Evolutionary conservation across 2,113 vertebrate genomes (phyloP), one percentile per base, ranked within the genome.

Genomic region (Sinocyclocheilus grahami): DNA sequence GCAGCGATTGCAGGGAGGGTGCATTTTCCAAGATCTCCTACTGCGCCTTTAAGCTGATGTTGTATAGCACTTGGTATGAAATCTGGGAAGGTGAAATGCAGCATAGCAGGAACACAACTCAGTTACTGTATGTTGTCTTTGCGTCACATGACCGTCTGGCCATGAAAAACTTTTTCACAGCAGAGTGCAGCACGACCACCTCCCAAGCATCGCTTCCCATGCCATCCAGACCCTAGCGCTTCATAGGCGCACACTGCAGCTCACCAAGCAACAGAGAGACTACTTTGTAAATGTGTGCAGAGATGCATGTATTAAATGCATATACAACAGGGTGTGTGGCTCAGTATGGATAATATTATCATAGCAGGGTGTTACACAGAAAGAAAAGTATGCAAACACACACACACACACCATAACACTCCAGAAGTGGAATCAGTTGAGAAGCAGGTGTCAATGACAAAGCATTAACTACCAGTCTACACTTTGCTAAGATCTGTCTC

Each of bases 401-500:
- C 30, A 69, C 33, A 69, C 51, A 77, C n/a, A n/a, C n/a, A n/a
- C n/a, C n/a, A 20, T 53, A 24, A 5, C 48, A 74, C 30, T 14
- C 24, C 48, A 82, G 22, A 74, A 46, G 72, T 22, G 20, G 60
- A 18, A 48, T 67, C 14, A 83, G 58, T 69, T 51, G 33, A 85
- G 33, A 81, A 87, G 78, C 71, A 86, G 81, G 84, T 86, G 67
- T 89, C 82, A 87, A 86, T 83, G 78, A 76, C 84, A 78, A 78
- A 83, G 87, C 82, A 77, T 75, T 10, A 9, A 62, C 78, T 27
- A 88, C 82, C 69, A 24, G 37, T 86, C 85, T 78, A 30, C 55
- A 39, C 85, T 86, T 83, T 51, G 60, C 69, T 63, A 48, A 82
- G 77, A 85, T 83, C 83, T 83, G 83, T 83, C 60, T 86, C 63